phyloP scores from a whole-genome alignment of 2,888 invertebrate species.

The Polydrusus cervinus region DNA sequence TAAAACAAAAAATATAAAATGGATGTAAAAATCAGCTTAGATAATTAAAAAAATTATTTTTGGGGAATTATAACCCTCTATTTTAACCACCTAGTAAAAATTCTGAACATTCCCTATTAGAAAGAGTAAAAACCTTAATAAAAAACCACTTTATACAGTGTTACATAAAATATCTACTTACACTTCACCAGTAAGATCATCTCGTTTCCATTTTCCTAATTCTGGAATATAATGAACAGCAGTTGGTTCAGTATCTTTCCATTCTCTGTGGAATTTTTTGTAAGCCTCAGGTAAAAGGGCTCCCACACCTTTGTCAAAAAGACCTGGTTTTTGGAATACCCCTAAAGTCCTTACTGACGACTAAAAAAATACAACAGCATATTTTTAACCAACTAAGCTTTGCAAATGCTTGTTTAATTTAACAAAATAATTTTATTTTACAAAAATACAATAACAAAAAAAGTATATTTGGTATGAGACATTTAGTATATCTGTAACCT shows the following conservation, averaged over 20 bases:
- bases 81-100: not conserved
- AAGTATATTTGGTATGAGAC: too few relatives aligned
- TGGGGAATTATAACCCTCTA: too few relatives aligned
- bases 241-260: slow-evolving; percentile 79
- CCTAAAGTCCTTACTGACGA: slow-evolving; percentile 67
- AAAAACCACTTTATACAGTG: too few relatives aligned
- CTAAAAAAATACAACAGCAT: slow-evolving; percentile 41
- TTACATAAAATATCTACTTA: slow-evolving; percentile 66
- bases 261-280: slow-evolving; percentile 90
- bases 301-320: slow-evolving; percentile 80
- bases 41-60: not conserved
- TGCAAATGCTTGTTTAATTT: too few relatives aligned
- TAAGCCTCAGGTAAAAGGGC: slow-evolving; percentile 85
- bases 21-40: not conserved
- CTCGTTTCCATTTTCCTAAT: slow-evolving; percentile 81
- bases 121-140: too few relatives aligned
- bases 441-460: too few relatives aligned
- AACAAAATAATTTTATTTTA: too few relatives aligned
- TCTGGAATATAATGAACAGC: slow-evolving; percentile 83
- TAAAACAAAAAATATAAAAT: slow-evolving; percentile 61
- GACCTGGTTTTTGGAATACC: slow-evolving; percentile 62
- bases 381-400: not conserved
- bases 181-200: slow-evolving; percentile 84
- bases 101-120: not conserved
- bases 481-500: too few relatives aligned